Conservation (phyloP, 1,140 invertebrate species). For the Leptinotarsa texana region DNA sequence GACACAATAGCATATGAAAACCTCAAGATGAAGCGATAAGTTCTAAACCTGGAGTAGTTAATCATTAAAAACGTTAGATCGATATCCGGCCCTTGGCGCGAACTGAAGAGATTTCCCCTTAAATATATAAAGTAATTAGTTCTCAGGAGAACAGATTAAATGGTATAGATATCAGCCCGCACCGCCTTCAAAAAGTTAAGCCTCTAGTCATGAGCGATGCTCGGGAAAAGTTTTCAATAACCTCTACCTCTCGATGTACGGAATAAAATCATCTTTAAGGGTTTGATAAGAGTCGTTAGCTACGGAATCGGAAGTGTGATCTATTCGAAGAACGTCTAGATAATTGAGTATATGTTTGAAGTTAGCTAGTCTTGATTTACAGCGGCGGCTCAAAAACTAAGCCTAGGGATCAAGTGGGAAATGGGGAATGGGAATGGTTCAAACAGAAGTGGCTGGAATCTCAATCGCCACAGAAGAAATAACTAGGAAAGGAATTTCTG, state of each 20-base stretch:
- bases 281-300: too few relatives aligned
- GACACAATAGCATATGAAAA: constrained; percentile 6
- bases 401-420: too few relatives aligned
- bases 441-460: too few relatives aligned
- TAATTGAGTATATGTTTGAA: too few relatives aligned
- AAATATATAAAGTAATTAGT: constrained; percentile 22
- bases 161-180: constrained; percentile 11
- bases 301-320: too few relatives aligned
- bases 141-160: constrained; percentile 22
- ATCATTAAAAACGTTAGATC: constrained; percentile 19
- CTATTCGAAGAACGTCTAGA: too few relatives aligned
- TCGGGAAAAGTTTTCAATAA: constrained; percentile 19
- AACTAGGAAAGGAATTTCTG: too few relatives aligned
- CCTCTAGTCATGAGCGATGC: constrained; percentile 8
- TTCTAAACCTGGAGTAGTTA: constrained; percentile 14
- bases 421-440: too few relatives aligned
- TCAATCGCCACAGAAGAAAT: too few relatives aligned
- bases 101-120: neutral
- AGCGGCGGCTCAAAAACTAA: too few relatives aligned
- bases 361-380: too few relatives aligned
- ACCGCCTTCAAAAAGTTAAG: constrained; percentile 7
- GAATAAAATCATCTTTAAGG: too few relatives aligned
- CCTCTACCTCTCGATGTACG: neutral
- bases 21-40: neutral
- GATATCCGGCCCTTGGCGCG: neutral